These are phyloP conservation scores for Drosophila ironensis DNA, from an alignment of 1,140 invertebrate genomes.

Conservation along the genomic window DNA sequence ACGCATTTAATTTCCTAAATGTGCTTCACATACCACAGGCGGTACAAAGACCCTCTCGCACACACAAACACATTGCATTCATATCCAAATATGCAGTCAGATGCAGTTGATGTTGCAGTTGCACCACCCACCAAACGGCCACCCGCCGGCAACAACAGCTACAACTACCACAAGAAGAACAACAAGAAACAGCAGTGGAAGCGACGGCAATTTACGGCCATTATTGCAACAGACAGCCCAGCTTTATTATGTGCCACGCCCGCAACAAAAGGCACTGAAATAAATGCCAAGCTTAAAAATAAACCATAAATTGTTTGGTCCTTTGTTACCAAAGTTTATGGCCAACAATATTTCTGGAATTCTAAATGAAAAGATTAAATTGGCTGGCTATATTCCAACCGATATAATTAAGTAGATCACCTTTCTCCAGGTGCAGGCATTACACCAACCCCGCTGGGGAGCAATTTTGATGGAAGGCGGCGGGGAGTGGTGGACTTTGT, in stretches of 20 bases:
- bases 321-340: no score
- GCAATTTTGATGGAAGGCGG: neutral
- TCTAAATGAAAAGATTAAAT: no score
- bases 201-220: conserved; percentile 49
- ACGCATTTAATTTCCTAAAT: conserved; percentile 64
- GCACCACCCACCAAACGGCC: conserved; percentile 15
- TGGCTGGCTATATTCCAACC: no score
- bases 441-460: neutral
- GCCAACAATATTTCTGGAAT: no score
- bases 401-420: neutral
- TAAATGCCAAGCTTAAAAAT: no score
- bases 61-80: conserved; percentile 17
- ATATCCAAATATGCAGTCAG: conserved; percentile 26
- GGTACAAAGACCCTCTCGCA: conserved; percentile 7
- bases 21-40: conserved; percentile 40
- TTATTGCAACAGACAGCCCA: conserved; percentile 59
- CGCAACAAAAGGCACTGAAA: conserved; percentile 11
- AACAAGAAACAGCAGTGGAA: conserved; percentile 21
- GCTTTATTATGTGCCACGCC: conserved; percentile 50
- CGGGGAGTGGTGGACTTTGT: conserved; percentile 4
- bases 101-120: conserved; percentile 28
- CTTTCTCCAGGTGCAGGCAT: neutral
- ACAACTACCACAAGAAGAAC: conserved; percentile 8
- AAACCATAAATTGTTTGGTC: no score
- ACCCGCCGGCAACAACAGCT: conserved; percentile 5